Evolutionary conservation across 2,113 vertebrate species (phyloP), one percentile per base, ranked within the genome.

Genomic region (Hypomesus transpacificus): DNA sequence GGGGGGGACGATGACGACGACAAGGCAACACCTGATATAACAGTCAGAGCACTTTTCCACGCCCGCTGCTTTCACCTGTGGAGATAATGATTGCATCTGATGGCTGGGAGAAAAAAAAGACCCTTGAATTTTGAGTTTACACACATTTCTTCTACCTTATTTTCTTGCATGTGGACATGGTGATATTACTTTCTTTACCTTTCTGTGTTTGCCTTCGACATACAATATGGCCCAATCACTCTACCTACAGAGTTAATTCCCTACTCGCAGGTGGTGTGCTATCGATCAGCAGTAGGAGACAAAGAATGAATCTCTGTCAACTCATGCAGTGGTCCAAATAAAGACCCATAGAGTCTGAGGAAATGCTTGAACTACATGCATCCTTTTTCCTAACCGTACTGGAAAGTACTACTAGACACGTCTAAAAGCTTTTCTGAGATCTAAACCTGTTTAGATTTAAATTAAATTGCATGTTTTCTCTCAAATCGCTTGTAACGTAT

Each of bases 61-160:
- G 76, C 79, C 68, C 80, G 69, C 60, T 34, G 78, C 53, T 73
- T 70, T 69, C 54, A 59, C 14, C 69, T 62, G n/a, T 34, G 63
- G 51, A 71, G 79, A 77, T 78, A 85, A 88, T 81, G 80, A 82
- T 66, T 59, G 65, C 61, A 24, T 84, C 73, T 75, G 71, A 87
- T 84, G 73, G 75, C 75, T 80, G 75, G 82, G 69, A 68, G 75
- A 69, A 71, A 73, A 26, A 20, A 63, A 57, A 69, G 71, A 80
- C 66, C 62, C 68, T 61, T 66, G 54, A 62, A 52, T 79, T 82
- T 21, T 63, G 22, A 68, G 72, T 60, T 60, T 24, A 17, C 66
- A 66, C 54, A 61, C 53, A 54, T 18, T 28, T 71, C 69, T 66
- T 4, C 39, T 5, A 4, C 6, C 5, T 64, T 71, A 16, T 75